Conservation (phyloP, 2,888 invertebrate genomes). For the Cyrtodaria siliqua region DNA sequence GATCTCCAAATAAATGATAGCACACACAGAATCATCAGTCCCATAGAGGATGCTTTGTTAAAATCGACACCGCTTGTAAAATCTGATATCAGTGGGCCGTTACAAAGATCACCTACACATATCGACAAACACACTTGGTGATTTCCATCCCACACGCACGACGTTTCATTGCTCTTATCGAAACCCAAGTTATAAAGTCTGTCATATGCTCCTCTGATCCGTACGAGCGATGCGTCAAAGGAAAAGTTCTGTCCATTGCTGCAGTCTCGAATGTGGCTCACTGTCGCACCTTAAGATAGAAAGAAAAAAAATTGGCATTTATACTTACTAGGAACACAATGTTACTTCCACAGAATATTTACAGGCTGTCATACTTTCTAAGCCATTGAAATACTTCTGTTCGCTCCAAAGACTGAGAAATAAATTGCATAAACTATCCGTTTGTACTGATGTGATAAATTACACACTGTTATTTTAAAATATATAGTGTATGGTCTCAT, state of each 20-base stretch:
- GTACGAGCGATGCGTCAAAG: conserved; percentile 5
- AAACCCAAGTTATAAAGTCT: background rate
- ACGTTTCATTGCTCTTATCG: conserved; percentile 22
- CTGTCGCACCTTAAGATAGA: conserved; percentile 27
- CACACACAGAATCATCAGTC: no score
- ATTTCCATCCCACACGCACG: conserved; percentile 35
- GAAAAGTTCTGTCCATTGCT: conserved; percentile 54
- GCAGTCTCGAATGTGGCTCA: conserved; percentile 56
- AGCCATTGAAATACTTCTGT: no score
- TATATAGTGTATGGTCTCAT: no score
- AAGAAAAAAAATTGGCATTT: background rate
- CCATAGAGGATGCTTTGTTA: no score
- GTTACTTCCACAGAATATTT: background rate
- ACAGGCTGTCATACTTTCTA: no score
- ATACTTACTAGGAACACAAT: background rate
- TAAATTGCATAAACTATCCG: no score
- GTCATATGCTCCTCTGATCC: background rate
- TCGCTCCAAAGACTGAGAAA: no score
- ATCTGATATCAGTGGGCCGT: conserved; percentile 25
- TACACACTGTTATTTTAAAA: no score
- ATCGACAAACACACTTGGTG: conserved; percentile 23
- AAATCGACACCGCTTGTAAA: background rate
- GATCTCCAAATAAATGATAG: no score
- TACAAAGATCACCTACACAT: conserved; percentile 31
- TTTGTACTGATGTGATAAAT: no score